Base-by-base conservation (phyloP, 2,888 invertebrate species). In the Gerris lacustris region DNA sequence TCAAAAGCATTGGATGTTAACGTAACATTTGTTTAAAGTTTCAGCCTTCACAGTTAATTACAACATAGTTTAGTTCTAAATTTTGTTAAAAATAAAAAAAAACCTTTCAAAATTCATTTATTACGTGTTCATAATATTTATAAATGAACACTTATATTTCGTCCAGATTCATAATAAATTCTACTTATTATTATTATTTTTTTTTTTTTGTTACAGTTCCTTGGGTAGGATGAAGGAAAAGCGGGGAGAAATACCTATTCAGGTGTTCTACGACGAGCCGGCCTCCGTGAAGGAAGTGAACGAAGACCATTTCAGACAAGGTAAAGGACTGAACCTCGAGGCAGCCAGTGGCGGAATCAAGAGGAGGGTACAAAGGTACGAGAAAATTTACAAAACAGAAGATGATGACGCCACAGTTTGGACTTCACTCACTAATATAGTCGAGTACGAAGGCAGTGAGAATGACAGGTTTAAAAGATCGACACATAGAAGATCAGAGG, bases 381-480 rank as follows among this genome's bases (percentile, higher is more conserved):
- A 55, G 55, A 55, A 55, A 5, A 9, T 55, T 1, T 11, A 15
- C 15, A 55, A 55, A 9, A 15, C 55, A 15, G 9, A 11, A 11
- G 55, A 55, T 5, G 15, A 55, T 11, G 55, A 55, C 9, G 55
- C 55, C 44, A 71, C 71, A 67, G 69, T 74, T n/a, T 75, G 73
- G 75, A 70, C 75, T 2, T 71, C 73, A 1, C 68, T 74, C 17
- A 74, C 74, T 11, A 74, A 73, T 63, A 73, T 86, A 76, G 76
- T 86, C 66, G 85, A 87, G 78, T 84, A 84, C 74, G 86, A n/a
- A 9, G 66, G 69, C 5, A 67, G 45, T 17, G 44, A 69, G 63
- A 70, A 66, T 43, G 15, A 66, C 69, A 68, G 67, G 63, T 64
- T 18, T 63, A 69, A 66, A 55, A 45, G 44, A 44, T 7, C 7